Percentiles rank a stretch among this genome's conserved stretches.
phyloP scores from a whole-genome alignment of 37 sponge, comb jelly and placozoan species.

The Tethya wilhelma region DNA sequence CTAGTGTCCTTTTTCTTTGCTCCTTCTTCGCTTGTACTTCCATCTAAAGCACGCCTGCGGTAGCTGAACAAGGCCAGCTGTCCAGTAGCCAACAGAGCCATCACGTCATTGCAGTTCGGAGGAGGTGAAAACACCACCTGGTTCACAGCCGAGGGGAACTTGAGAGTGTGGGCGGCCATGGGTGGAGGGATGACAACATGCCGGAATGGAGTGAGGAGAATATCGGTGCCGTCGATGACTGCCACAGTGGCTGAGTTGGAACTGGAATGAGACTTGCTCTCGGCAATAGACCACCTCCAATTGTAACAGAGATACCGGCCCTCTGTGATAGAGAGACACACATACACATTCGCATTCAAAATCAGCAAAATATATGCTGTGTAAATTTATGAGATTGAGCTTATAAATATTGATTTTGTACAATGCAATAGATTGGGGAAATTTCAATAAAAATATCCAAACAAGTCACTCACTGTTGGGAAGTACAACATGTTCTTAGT shows the following conservation, averaged over 20 bases:
- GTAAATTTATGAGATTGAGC: too few species aligned
- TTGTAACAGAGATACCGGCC: slow-evolving; percentile 74
- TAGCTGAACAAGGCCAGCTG: too few species aligned
- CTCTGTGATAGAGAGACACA: slow-evolving; percentile 9
- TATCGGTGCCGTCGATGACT: slow-evolving; percentile 83
- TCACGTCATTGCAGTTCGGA: slow-evolving; percentile 54
- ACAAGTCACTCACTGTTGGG: too few species aligned
- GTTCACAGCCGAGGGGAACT: slow-evolving; percentile 36
- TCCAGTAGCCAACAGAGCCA: slow-evolving; percentile 36
- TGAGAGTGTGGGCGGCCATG: slow-evolving; percentile 64
- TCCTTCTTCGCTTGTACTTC: too few species aligned
- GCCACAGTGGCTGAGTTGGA: slow-evolving; percentile 61
- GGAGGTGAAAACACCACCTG: slow-evolving; percentile 73
- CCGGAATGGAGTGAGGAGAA: slow-evolving; percentile 88
- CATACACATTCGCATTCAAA: too few species aligned
- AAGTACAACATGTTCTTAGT: too few species aligned
- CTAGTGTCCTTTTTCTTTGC: too few species aligned
- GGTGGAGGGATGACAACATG: slow-evolving; percentile 89
- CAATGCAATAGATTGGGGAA: too few species aligned
- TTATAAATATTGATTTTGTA: too few species aligned
- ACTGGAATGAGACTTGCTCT: slow-evolving; percentile 34
- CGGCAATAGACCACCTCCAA: slow-evolving; percentile 54
- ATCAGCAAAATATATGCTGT: too few species aligned
- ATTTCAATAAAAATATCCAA: too few species aligned
- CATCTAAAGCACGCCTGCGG: too few species aligned